These are phyloP conservation scores for Carapus acus DNA, from an alignment of 2,797 vertebrate genomes.

Conservation along the genomic window DNA sequence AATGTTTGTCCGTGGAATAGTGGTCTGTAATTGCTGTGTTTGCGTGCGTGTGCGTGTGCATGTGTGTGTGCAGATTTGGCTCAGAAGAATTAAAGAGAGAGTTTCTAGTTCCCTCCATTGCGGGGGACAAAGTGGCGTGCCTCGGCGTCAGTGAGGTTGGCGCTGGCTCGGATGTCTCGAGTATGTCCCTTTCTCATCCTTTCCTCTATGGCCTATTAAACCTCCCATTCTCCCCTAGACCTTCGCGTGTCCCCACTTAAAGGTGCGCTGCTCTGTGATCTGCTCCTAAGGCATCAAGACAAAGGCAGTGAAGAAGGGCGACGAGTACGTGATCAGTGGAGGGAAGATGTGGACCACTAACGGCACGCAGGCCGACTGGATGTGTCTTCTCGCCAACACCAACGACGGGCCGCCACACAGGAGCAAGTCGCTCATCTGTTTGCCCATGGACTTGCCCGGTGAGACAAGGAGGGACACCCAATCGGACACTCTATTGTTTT, in stretches of 20 bases:
- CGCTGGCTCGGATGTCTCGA: slow-evolving; percentile 83
- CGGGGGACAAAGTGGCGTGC: slow-evolving; percentile 80
- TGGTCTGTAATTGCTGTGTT: too few relatives aligned
- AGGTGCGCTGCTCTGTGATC: background rate
- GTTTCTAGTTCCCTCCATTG: slow-evolving; percentile 76
- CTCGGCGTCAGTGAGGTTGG: slow-evolving; percentile 81
- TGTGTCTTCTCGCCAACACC: slow-evolving; percentile 82
- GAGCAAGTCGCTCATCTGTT: slow-evolving; percentile 83
- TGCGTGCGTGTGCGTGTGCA: background rate
- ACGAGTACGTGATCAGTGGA: slow-evolving; percentile 78
- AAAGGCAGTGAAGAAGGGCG: slow-evolving; percentile 74
- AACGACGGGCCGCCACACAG: slow-evolving; percentile 70
- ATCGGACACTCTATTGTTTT: too few relatives aligned
- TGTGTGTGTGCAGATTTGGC: slow-evolving; percentile 71
- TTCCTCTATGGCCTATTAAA: slow-evolving; percentile 5
- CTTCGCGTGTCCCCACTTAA: too few relatives aligned
- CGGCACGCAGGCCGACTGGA: slow-evolving; percentile 79
- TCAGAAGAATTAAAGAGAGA: slow-evolving; percentile 77
- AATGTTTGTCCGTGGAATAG: too few relatives aligned
- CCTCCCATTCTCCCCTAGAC: slow-evolving; percentile 3
- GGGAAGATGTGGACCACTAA: slow-evolving; percentile 85
- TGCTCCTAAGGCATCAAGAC: slow-evolving; percentile 73
- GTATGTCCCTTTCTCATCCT: slow-evolving; percentile 58
- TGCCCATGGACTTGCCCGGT: slow-evolving; percentile 81
- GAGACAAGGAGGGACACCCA: slow-evolving; percentile 18